These are phyloP conservation scores for Haliclona indistincta DNA, from an alignment of 37 sponge, comb jelly and placozoan genomes.

Conservation along the genomic window DNA sequence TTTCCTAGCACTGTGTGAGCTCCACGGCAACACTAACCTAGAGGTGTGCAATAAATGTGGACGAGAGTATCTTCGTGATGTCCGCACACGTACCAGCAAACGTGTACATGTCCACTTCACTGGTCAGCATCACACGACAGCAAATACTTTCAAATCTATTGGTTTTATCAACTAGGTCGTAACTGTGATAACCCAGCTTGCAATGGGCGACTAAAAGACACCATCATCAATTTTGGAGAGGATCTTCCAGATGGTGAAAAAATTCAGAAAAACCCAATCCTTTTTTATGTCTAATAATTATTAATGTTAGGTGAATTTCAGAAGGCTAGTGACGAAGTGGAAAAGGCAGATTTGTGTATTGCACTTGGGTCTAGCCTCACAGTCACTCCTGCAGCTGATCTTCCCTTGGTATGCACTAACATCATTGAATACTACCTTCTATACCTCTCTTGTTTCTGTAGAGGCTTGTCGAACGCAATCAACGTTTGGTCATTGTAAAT, in stretches of 20 bases:
- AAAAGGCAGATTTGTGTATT: conserved; percentile 48
- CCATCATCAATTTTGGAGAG: conserved; percentile 64
- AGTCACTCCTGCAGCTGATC: conserved; percentile 65
- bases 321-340: conserved; percentile 28
- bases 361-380: conserved; percentile 63
- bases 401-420: conserved; percentile 25
- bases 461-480: conserved; percentile 12
- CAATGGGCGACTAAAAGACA: conserved; percentile 32
- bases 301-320: conserved; percentile 19
- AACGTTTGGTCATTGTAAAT: conserved; percentile 71
- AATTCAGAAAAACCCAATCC: neutral
- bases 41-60: conserved; percentile 61
- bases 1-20: conserved; percentile 55
- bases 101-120: conserved; percentile 26
- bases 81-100: neutral
- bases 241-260: conserved; percentile 41
- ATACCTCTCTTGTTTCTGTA: neutral
- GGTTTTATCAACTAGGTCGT: conserved; percentile 10
- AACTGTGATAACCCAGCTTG: conserved; percentile 49
- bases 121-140: conserved; percentile 10
- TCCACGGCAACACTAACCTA: conserved; percentile 80
- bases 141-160: neutral
- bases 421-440: neutral
- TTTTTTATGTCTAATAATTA: neutral
- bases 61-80: conserved; percentile 67